These are phyloP conservation scores for Frieseomelitta varia DNA, from an alignment of 1,140 invertebrate species.

Conservation along the genomic window DNA sequence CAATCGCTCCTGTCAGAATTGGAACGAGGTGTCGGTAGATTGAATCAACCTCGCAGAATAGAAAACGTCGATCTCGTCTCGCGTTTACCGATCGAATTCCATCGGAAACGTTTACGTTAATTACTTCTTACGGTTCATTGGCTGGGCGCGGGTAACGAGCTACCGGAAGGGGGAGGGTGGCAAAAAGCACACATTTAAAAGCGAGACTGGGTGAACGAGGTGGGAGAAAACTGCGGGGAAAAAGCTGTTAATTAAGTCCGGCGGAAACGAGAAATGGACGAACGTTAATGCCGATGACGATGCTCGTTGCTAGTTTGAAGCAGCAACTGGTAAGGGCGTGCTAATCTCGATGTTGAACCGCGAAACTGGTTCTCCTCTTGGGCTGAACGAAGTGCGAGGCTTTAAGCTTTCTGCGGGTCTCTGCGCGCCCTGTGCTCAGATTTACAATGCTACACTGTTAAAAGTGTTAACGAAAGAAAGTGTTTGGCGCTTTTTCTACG, in stretches of 20 bases:
- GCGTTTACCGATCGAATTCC: no score
- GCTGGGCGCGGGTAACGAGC: slow-evolving; percentile 36
- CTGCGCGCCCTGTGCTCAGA: background rate
- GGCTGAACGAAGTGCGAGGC: background rate
- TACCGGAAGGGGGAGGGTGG: background rate
- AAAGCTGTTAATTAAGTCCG: slow-evolving; percentile 53
- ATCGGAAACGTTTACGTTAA: slow-evolving; percentile 57
- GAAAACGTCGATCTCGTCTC: no score
- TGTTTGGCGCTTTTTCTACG: no score
- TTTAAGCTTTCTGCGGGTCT: background rate
- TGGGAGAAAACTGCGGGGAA: background rate
- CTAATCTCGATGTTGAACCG: background rate
- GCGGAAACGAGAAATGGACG: slow-evolving; percentile 5
- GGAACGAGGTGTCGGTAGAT: no score
- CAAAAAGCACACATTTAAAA: slow-evolving; percentile 50
- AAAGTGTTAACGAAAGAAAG: background rate
- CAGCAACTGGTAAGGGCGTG: background rate
- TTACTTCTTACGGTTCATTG: slow-evolving; percentile 60
- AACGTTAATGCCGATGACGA: background rate
- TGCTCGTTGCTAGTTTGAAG: background rate
- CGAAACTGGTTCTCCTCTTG: background rate
- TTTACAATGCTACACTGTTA: background rate
- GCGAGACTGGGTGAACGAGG: background rate
- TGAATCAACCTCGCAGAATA: no score
- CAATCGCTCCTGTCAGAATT: no score